A percentile compares a stretch with the other conserved stretches of the same genome.
Evolutionary conservation across 1,140 invertebrate genomes (phyloP).

Genomic region (Fopius arisanus): DNA sequence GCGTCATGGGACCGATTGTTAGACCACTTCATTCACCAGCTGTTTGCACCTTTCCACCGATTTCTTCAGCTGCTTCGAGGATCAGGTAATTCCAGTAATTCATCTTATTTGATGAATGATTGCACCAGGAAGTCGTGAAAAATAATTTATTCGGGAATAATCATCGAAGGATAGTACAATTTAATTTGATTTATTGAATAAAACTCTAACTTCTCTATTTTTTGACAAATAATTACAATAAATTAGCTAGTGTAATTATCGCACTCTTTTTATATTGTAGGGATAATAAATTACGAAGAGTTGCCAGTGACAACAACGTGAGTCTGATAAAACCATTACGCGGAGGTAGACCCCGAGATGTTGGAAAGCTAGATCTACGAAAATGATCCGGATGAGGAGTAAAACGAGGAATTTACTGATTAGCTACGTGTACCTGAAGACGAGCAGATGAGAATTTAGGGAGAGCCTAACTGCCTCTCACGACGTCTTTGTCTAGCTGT

Average conservation of each 20-base stretch:
- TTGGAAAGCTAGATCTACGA: not conserved
- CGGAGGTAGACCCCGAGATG: not conserved
- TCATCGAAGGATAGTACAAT: too few species aligned
- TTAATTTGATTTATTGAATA: too few species aligned
- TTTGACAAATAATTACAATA: too few species aligned
- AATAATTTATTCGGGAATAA: too few species aligned
- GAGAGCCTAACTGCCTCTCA: not conserved
- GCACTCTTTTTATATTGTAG: slow-evolving; percentile 11
- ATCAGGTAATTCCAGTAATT: not conserved
- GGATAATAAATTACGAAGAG: slow-evolving; percentile 40
- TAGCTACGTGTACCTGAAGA: slow-evolving; percentile 26
- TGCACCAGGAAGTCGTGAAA: too few species aligned
- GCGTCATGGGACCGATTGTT: slow-evolving; percentile 50
- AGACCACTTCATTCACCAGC: slow-evolving; percentile 51
- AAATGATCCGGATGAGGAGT: not conserved
- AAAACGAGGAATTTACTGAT: not conserved
- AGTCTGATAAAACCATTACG: slow-evolving; percentile 16
- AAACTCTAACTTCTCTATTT: too few species aligned
- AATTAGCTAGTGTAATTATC: too few species aligned
- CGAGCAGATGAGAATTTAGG: not conserved
- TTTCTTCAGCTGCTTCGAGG: slow-evolving; percentile 34
- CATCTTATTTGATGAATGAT: too few species aligned
- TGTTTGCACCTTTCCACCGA: slow-evolving; percentile 51
- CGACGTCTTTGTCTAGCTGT: slow-evolving; percentile 22
- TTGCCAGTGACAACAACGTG: slow-evolving; percentile 31